phyloP scores from a whole-genome alignment of 30 jellyfish, hydroid and myxozoan species.

The Hydra vulgaris region DNA sequence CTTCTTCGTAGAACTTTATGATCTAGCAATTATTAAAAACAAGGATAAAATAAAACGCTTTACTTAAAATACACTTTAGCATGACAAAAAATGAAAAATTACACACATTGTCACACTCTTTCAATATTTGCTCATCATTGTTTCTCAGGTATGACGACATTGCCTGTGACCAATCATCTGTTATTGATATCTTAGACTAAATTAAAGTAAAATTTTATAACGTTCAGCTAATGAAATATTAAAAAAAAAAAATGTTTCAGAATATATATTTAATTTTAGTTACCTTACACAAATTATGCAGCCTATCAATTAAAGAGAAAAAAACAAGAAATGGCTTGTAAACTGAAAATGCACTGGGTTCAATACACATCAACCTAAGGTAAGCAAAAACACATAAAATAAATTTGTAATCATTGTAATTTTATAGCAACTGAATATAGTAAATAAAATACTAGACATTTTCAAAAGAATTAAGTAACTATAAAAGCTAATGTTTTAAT shows the following conservation, averaged over 20 bases:
- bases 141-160: conserved; percentile 66
- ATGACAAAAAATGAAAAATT: neutral
- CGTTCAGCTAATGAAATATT: neutral
- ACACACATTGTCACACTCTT: conserved; percentile 70
- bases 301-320: conserved; percentile 57
- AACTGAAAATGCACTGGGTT: conserved; percentile 51
- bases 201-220: neutral
- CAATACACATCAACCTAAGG: conserved; percentile 47
- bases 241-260: no score
- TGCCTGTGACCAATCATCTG: conserved; percentile 83
- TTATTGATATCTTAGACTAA: conserved; percentile 35
- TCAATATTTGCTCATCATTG: conserved; percentile 72
- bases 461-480: no score
- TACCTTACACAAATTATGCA: conserved; percentile 85
- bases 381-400: neutral
- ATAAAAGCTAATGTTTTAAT: no score
- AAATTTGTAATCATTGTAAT: no score
- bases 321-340: conserved; percentile 71
- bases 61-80: neutral
- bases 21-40: conserved; percentile 32
- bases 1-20: conserved; percentile 67
- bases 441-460: no score
- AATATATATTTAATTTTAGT: no score
- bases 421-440: no score
- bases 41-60: neutral